Conservation (phyloP, 2,797 vertebrate genomes). For the Acipenser transmontanus region DNA sequence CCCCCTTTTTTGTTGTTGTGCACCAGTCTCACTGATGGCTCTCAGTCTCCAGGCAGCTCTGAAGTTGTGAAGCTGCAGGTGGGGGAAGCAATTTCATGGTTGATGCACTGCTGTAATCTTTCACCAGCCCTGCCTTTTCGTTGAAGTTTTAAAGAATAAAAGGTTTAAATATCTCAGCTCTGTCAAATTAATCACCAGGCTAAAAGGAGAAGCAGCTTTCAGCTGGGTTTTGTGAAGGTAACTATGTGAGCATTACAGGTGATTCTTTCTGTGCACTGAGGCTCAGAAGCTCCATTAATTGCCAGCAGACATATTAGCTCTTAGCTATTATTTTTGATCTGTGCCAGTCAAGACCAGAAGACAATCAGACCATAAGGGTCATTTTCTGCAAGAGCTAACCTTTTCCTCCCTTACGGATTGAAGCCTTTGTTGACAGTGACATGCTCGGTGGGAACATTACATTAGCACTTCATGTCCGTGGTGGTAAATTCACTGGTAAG, state of each 20-base stretch:
- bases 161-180: constrained; percentile 53
- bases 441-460: constrained; percentile 78
- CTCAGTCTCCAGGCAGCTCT: constrained; percentile 29
- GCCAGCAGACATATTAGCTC: constrained; percentile 62
- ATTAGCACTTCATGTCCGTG: constrained; percentile 75
- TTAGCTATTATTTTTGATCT: constrained; percentile 61
- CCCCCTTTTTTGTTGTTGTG: constrained; percentile 35
- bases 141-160: constrained; percentile 67
- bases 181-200: constrained; percentile 63
- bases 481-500: constrained; percentile 70
- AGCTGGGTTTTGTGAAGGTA: constrained; percentile 27
- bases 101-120: constrained; percentile 57
- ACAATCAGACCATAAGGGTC: constrained; percentile 85
- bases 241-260: constrained; percentile 45
- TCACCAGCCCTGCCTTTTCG: constrained; percentile 58
- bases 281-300: constrained; percentile 56
- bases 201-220: constrained; percentile 36
- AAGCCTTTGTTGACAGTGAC: constrained; percentile 57
- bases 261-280: constrained; percentile 29
- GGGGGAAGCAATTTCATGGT: constrained; percentile 76
- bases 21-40: constrained; percentile 44
- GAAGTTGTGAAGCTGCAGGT: constrained; percentile 58
- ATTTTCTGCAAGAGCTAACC: constrained; percentile 87
- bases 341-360: constrained; percentile 65
- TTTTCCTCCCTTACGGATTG: constrained; percentile 66